phyloP scores from a whole-genome alignment of 2,888 invertebrate genomes.

The Abscondita cerata region DNA sequence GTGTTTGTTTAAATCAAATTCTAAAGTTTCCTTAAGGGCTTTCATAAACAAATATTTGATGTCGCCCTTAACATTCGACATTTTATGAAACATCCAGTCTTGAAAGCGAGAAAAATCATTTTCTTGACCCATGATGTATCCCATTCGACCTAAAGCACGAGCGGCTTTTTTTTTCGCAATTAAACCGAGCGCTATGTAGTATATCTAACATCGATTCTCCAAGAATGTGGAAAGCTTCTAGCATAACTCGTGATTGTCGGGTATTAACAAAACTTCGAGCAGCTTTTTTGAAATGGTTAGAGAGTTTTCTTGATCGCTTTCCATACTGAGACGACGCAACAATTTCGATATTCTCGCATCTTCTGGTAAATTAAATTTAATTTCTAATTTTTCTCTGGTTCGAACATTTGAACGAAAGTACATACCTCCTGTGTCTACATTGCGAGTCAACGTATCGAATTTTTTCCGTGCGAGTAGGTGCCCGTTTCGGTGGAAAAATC shows the following conservation, averaged over 20 bases:
- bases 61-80: conserved; percentile 61
- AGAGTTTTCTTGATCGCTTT: conserved; percentile 79
- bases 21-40: conserved; percentile 78
- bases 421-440: conserved; percentile 46
- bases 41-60: conserved; percentile 78
- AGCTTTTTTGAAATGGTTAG: conserved; percentile 78
- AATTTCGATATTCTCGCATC: conserved; percentile 89
- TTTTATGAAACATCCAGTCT: conserved; percentile 70
- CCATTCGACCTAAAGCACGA: conserved; percentile 77
- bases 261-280: conserved; percentile 75
- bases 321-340: conserved; percentile 77
- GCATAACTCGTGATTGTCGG: conserved; percentile 79
- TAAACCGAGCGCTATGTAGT: conserved; percentile 73
- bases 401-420: conserved; percentile 56
- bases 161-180: conserved; percentile 77
- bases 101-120: conserved; percentile 82
- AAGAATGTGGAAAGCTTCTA: conserved; percentile 77
- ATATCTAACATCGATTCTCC: conserved; percentile 78
- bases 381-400: conserved; percentile 54
- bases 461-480: conserved; percentile 44
- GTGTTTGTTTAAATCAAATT: conserved; percentile 74
- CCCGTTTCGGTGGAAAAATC: conserved; percentile 60
- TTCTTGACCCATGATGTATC: conserved; percentile 74
- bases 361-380: conserved; percentile 66
- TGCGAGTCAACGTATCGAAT: conserved; percentile 60